phyloP scores from a whole-genome alignment of 2,888 invertebrate genomes.

The Clanis bilineata region DNA sequence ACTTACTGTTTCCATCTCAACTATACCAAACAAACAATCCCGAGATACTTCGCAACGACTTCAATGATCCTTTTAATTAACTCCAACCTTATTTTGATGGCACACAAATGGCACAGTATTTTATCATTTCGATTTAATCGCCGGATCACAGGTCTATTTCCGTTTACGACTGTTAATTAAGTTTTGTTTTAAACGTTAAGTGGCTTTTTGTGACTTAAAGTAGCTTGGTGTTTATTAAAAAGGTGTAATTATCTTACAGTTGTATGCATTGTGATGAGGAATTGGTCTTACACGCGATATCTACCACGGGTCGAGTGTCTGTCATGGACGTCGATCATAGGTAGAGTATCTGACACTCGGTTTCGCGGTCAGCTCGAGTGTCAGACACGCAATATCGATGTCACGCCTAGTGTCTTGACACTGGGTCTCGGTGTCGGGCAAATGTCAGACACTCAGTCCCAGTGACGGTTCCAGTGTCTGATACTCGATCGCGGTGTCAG shows the following conservation, averaged over 20 bases:
- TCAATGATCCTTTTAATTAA: conserved; percentile 20
- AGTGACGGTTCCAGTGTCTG: no score
- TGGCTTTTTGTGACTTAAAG: neutral
- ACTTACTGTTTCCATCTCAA: neutral
- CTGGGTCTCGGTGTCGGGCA: no score
- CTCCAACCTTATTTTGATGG: conserved; percentile 12
- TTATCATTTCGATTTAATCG: conserved; percentile 29
- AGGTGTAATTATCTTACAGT: neutral
- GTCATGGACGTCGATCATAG: no score
- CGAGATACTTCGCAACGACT: conserved; percentile 2
- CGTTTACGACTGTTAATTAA: conserved; percentile 23
- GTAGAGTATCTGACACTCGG: no score
- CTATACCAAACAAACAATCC: conserved; percentile 11
- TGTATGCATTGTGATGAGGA: no score
- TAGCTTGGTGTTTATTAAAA: neutral
- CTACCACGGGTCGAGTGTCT: no score
- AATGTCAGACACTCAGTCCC: no score
- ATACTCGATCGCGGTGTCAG: no score
- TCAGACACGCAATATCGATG: no score
- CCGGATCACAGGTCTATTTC: conserved; percentile 25
- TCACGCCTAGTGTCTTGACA: no score
- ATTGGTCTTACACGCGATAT: no score
- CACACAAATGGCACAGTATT: conserved; percentile 10
- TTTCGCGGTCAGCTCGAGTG: no score
- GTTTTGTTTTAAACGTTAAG: conserved; percentile 24